Base-by-base conservation (phyloP, 2,797 vertebrate genomes). In the Amblyopsis hoosieri region DNA sequence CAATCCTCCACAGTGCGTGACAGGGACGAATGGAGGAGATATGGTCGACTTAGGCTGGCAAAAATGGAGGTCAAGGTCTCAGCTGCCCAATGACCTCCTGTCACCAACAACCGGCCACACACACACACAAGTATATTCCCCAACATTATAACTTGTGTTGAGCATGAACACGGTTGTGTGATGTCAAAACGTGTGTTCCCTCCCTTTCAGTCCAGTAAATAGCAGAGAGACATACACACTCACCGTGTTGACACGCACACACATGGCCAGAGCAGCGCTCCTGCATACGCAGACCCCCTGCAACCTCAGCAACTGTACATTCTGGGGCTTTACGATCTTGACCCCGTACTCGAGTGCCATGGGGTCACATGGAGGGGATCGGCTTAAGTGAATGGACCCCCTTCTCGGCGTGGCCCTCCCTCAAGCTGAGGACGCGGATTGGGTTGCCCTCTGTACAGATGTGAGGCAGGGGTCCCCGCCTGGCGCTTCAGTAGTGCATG, bases 271-370 rank as follows among this genome's bases (percentile, higher is more conserved):
- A 45, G 49, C 23, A 57, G 19, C n/a, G 8, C 4, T 53, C 54
- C 50, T 15, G 48, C 61, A 23, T 11, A 67, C 23, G 4, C 54
- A 54, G 74, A 69, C 69, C 72, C 72, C 69, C 68, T 81, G 71
- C 69, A 70, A 72, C 69, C 75, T 74, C 70, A 76, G 76, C 85
- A 86, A 90, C 85, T 89, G 87, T 87, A 86, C 89, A 84, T 89
- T 87, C 87, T 86, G 78, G 78, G 66, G 66, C 73, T 90, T 90
- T 89, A 91, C 72, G 78, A 86, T 87, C 84, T 85, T 88, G 83
- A 90, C 86, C 84, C 83, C 83, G 71, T 80, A 82, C 82, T 76
- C 76, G 77, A 83, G 85, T 82, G 78, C 76, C 81, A 84, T 58
- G 74, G 79, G 63, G 71, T 72, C 79, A 75, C 69, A 72, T 80